These are phyloP conservation scores for Popillia japonica DNA, from an alignment of 1,140 invertebrate genomes.

Conservation along the genomic window DNA sequence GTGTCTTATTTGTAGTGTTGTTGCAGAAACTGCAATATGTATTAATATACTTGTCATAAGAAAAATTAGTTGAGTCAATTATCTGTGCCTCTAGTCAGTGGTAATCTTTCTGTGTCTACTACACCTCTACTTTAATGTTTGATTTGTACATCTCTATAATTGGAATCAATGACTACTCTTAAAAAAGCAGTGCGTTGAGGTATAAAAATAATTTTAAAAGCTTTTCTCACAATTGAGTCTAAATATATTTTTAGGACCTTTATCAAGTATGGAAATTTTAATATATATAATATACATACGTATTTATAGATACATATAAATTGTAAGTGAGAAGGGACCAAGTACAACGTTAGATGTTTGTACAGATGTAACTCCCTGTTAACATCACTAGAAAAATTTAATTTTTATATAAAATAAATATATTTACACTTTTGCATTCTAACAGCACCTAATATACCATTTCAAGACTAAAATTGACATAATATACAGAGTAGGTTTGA, in stretches of 20 bases:
- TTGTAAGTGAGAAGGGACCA: conserved; percentile 20
- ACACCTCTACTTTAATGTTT: conserved; percentile 52
- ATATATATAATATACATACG: conserved; percentile 20
- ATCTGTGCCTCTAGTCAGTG: conserved; percentile 61
- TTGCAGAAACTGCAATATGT: conserved; percentile 52
- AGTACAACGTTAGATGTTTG: conserved; percentile 31
- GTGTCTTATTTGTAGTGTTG: conserved; percentile 56
- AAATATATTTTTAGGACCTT: conserved; percentile 27
- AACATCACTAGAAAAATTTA: conserved; percentile 21
- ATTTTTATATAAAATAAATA: background rate
- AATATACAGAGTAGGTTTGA: background rate
- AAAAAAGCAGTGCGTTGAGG: too few relatives aligned
- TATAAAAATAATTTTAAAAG: background rate
- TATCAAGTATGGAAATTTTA: conserved; percentile 10
- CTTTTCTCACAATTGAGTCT: background rate
- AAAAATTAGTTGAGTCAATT: conserved; percentile 62
- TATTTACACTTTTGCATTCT: conserved; percentile 11
- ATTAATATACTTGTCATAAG: conserved; percentile 59
- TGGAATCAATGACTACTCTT: background rate
- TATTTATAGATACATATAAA: conserved; percentile 22
- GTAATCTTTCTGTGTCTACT: conserved; percentile 58
- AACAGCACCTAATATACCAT: background rate
- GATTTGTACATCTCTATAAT: conserved; percentile 22
- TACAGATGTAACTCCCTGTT: conserved; percentile 26
- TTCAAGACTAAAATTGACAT: background rate